Base-by-base conservation (phyloP, 2,888 invertebrate genomes). In the Eueremaeus valkanovi region DNA sequence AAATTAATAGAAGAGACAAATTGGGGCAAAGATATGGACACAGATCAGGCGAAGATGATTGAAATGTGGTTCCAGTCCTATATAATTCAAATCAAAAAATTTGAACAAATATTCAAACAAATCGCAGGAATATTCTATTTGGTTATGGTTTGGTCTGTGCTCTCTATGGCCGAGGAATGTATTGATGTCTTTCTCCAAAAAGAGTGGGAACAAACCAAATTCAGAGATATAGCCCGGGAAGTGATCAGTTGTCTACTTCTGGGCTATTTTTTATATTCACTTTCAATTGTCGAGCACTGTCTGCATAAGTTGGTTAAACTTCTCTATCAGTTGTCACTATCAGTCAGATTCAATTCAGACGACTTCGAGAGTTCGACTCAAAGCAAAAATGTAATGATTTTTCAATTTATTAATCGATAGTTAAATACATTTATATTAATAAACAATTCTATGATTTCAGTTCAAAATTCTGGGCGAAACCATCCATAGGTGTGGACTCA, bases 391-490 rank as follows among this genome's bases (percentile, higher is more conserved):
- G 49, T 49, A 11, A 24, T 3, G 8, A 58, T 21, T n/a, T n/a
- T n/a, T n/a, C n/a, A n/a, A n/a, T n/a, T n/a, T n/a, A n/a, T n/a
- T n/a, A n/a, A n/a, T n/a, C n/a, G n/a, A n/a, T n/a, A n/a, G n/a
- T n/a, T n/a, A n/a, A n/a, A n/a, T n/a, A n/a, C n/a, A n/a, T n/a
- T n/a, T n/a, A n/a, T n/a, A n/a, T n/a, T n/a, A n/a, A n/a, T n/a
- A n/a, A n/a, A n/a, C n/a, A 61, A 61, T 61, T 31, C 16, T 24
- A 31, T 24, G 11, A 61, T 66, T 61, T 36, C n/a, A 66, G 66
- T 66, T 66, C n/a, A 33, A 66, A 66, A 2, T 66, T 8, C 33
- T 66, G 36, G 66, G 18, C 1, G 66, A 66, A 11, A 21, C 36
- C 18, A 66, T 66, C 2, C 18, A 21, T 18, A 66, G 33, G 6